A percentile compares a stretch with the other conserved stretches of the same genome.
phyloP scores from a whole-genome alignment of 2,888 invertebrate genomes.

The Drosophila paranaensis region DNA sequence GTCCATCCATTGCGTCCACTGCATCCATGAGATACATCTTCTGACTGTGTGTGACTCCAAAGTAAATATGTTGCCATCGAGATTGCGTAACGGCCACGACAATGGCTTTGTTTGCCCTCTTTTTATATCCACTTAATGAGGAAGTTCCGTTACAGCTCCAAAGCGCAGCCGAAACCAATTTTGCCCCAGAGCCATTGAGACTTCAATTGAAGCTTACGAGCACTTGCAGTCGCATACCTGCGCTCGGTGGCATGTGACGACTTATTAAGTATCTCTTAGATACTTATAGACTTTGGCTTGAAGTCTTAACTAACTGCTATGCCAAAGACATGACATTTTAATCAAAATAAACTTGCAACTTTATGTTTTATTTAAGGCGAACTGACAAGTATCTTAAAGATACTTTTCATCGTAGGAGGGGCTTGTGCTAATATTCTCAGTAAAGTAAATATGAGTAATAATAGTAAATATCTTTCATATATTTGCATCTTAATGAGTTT shows the following conservation, averaged over 20 bases:
- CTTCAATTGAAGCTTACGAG: neutral
- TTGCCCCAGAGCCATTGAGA: neutral
- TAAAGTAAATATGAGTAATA: no score
- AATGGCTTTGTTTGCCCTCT: conserved; percentile 9
- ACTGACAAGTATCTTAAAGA: neutral
- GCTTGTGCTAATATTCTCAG: no score
- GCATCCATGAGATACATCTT: conserved; percentile 23
- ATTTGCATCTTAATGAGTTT: no score
- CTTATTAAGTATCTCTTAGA: conserved; percentile 5
- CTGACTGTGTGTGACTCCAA: neutral
- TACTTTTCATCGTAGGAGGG: neutral
- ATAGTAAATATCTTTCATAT: no score
- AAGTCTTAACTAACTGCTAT: neutral
- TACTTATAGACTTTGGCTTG: neutral
- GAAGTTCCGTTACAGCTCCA: conserved; percentile 14
- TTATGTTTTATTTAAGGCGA: neutral
- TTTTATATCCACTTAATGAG: conserved; percentile 4
- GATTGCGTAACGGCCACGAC: conserved; percentile 10
- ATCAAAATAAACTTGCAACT: neutral
- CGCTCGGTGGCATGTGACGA: neutral
- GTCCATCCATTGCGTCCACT: conserved; percentile 8
- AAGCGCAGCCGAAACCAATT: conserved; percentile 8
- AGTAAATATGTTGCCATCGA: conserved; percentile 4
- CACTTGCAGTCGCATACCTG: no score
- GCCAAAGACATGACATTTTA: neutral